A percentile compares a stretch with the other conserved stretches of the same genome.
Conservation (phyloP, 2,113 vertebrate species). For the Cottus gobio region DNA sequence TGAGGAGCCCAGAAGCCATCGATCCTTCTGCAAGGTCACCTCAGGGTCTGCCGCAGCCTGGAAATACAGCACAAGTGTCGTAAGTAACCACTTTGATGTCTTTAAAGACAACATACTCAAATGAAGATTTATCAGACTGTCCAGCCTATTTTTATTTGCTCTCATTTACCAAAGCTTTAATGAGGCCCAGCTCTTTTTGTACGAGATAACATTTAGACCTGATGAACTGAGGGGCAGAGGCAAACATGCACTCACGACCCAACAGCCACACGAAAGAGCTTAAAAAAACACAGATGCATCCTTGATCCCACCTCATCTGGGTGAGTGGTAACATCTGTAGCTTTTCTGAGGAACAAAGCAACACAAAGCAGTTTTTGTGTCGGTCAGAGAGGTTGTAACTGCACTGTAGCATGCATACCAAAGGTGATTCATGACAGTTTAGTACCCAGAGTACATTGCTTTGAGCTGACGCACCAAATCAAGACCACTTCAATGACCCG, state of each 20-base stretch:
- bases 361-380: slow-evolving; percentile 41
- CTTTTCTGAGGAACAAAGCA: slow-evolving; percentile 47
- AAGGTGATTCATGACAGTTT: slow-evolving; percentile 62
- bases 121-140: slow-evolving; percentile 62
- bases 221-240: slow-evolving; percentile 34
- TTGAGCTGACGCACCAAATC: slow-evolving; percentile 65
- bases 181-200: slow-evolving; percentile 63
- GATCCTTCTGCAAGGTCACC: slow-evolving; percentile 49
- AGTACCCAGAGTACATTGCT: slow-evolving; percentile 41
- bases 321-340: slow-evolving; percentile 61
- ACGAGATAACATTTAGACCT: slow-evolving; percentile 69
- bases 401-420: slow-evolving; percentile 32
- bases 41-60: slow-evolving; percentile 12
- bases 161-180: slow-evolving; percentile 70
- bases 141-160: slow-evolving; percentile 67
- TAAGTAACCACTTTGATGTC: slow-evolving; percentile 36
- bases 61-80: slow-evolving; percentile 39
- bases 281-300: slow-evolving; percentile 33
- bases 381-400: slow-evolving; percentile 38
- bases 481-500: slow-evolving; percentile 78
- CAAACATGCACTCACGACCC: slow-evolving; percentile 40
- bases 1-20: slow-evolving; percentile 38
- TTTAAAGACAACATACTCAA: slow-evolving; percentile 43
- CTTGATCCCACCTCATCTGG: slow-evolving; percentile 49
- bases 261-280: slow-evolving; percentile 31